Base-by-base conservation (phyloP, 2,797 vertebrate species). In the Gymnoscopelus braueri region DNA sequence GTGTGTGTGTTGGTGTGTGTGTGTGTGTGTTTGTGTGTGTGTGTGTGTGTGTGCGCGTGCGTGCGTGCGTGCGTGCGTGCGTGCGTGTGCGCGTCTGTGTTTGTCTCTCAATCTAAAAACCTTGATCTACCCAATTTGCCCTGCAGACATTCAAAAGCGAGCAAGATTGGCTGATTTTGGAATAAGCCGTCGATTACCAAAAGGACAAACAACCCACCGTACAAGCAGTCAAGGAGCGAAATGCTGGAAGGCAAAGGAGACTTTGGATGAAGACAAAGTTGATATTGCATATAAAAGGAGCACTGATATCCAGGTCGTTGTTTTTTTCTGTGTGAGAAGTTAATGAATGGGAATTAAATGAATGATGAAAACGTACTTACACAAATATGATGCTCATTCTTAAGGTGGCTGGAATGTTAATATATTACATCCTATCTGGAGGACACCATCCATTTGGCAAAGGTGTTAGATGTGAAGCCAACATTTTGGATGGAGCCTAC, bases 401-500 rank as follows among this genome's bases (percentile, higher is more conserved):
- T 72, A 5, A 87, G 84, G 82, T 87, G 51, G 82, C 82, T 15
- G 82, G 84, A 56, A 84, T 87, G 82, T 79, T 84, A 32, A 65
- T 84, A 1, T 87, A 83, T 60, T 84, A 83, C 67, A 81, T 79
- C 65, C 78, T 86, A 9, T 81, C 84, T 39, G 6, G 62, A 61
- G 84, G 84, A 23, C 73, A 81, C 0, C 84, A 86, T 72, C 82
- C 82, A 2, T 86, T 84, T 72, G 82, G 78, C 44, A 32, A 74
- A 61, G 64, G 11, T n/a, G 2, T n/a, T 0, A 0, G 3, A 4
- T 82, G 82, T 71, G 71, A 84, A 9, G 0, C 0, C 49, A 84
- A 86, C 14, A 86, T 86, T 65, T 2, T 53, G 5, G 0, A 23
- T 7, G 80, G 82, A 44, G 65, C n/a, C n/a, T 84, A 79, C 67